Conservation (phyloP, 2,113 vertebrate genomes). For the Coreoperca whiteheadi region DNA sequence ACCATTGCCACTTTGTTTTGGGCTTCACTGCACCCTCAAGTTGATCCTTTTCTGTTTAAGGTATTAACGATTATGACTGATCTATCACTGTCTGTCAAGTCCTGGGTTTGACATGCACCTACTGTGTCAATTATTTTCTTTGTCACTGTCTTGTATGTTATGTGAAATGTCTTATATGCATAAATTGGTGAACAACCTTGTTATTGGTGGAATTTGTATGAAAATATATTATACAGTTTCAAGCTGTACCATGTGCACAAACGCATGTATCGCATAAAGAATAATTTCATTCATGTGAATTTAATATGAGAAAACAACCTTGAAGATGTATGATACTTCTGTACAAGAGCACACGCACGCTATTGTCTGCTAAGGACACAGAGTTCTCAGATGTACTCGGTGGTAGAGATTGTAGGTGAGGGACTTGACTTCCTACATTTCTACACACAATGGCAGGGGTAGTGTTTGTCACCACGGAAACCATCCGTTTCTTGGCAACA, state of each 20-base stretch:
- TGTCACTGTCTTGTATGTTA: background rate
- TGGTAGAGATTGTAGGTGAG: constrained; percentile 47
- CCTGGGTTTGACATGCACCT: background rate
- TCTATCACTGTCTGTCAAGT: background rate
- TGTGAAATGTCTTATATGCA: background rate
- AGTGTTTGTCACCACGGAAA: constrained; percentile 90
- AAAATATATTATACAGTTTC: background rate
- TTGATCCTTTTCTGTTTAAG: background rate
- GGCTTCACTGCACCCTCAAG: background rate
- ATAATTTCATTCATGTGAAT: background rate
- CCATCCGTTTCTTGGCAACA: constrained; percentile 94
- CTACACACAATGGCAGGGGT: constrained; percentile 86
- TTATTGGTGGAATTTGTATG: background rate
- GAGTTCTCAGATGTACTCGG: constrained; percentile 21
- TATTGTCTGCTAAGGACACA: constrained; percentile 28
- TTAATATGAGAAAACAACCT: background rate
- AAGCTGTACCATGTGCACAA: background rate
- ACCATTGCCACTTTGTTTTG: constrained; percentile 6
- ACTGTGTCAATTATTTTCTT: background rate
- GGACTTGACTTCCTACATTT: constrained; percentile 80
- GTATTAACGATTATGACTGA: background rate
- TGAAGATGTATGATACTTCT: background rate
- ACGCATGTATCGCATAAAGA: background rate
- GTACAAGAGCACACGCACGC: background rate
- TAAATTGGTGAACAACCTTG: background rate